phyloP scores from a whole-genome alignment of 2,888 invertebrate species.

The Iselma pallidipennis region DNA sequence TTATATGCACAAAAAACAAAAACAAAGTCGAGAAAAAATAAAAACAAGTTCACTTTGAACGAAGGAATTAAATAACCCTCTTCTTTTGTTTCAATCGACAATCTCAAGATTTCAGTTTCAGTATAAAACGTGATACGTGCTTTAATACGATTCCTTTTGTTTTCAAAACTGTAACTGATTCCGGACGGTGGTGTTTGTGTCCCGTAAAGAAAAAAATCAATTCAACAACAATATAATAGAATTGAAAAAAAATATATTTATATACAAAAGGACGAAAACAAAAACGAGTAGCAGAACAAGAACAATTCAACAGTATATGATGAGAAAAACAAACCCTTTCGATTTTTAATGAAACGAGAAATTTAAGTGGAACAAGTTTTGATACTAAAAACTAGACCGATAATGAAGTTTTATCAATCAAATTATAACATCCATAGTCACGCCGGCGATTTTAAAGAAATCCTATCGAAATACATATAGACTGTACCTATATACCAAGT shows the following conservation, averaged over 20 bases:
- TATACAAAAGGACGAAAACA: background rate
- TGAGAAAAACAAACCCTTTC: conserved; percentile 21
- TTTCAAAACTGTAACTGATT: conserved; percentile 3
- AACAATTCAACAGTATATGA: conserved; percentile 10
- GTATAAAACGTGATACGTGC: conserved; percentile 39
- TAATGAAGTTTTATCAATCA: conserved; percentile 28
- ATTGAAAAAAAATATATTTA: background rate
- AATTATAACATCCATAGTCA: conserved; percentile 39
- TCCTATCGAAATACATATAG: conserved; percentile 24
- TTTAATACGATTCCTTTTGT: conserved; percentile 22
- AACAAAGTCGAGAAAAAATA: conserved; percentile 28
- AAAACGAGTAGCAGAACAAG: conserved; percentile 1
- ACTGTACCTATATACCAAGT: too few species aligned
- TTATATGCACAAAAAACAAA: background rate
- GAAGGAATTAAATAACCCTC: conserved; percentile 36
- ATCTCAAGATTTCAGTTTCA: conserved; percentile 45
- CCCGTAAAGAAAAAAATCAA: background rate
- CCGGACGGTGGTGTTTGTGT: background rate
- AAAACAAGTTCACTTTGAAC: conserved; percentile 36
- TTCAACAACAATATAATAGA: conserved; percentile 3
- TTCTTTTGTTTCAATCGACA: conserved; percentile 39
- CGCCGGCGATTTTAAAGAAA: conserved; percentile 40
- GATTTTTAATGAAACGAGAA: conserved; percentile 8
- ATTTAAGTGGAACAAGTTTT: conserved; percentile 22
- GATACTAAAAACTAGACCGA: conserved; percentile 15